A percentile compares a stretch with the other conserved stretches of the same genome.
These are phyloP conservation scores for Hesperophylax magnus DNA, from an alignment of 1,140 invertebrate genomes.

Conservation along the genomic window DNA sequence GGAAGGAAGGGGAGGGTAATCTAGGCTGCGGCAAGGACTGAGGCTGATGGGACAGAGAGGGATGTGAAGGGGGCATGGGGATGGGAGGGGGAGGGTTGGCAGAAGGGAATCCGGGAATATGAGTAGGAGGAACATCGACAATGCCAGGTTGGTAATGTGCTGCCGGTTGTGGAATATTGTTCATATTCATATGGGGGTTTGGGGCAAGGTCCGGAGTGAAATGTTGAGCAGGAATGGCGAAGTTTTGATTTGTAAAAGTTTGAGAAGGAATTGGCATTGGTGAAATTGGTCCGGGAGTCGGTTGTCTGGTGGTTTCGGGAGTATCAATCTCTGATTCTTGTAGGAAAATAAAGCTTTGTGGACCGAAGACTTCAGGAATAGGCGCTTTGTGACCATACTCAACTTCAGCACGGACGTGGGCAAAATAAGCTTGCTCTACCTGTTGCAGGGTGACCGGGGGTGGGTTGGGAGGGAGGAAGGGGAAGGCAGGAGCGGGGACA, in stretches of 20 bases:
- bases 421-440: slow-evolving; percentile 73
- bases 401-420: slow-evolving; percentile 58
- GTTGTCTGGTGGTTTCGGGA: slow-evolving; percentile 71
- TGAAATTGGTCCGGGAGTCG: slow-evolving; percentile 66
- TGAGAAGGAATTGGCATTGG: slow-evolving; percentile 79
- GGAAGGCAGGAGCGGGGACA: slow-evolving; percentile 66
- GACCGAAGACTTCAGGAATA: slow-evolving; percentile 80
- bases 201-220: slow-evolving; percentile 59
- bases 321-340: slow-evolving; percentile 85
- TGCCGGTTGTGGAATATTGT: slow-evolving; percentile 29
- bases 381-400: slow-evolving; percentile 73
- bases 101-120: slow-evolving; percentile 47
- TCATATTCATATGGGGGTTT: slow-evolving; percentile 38
- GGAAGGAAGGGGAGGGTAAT: slow-evolving; percentile 55
- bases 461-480: slow-evolving; percentile 61
- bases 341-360: slow-evolving; percentile 82
- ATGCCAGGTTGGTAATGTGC: slow-evolving; percentile 34
- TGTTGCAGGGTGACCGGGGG: slow-evolving; percentile 72
- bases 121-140: slow-evolving; percentile 51
- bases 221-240: slow-evolving; percentile 65
- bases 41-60: slow-evolving; percentile 54
- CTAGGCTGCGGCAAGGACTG: slow-evolving; percentile 51
- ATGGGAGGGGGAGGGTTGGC: slow-evolving; percentile 52
- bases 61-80: slow-evolving; percentile 50
- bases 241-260: slow-evolving; percentile 86